Evolutionary conservation across 2,888 invertebrate species (phyloP).

Genomic region (Hypomecis punctinalis): DNA sequence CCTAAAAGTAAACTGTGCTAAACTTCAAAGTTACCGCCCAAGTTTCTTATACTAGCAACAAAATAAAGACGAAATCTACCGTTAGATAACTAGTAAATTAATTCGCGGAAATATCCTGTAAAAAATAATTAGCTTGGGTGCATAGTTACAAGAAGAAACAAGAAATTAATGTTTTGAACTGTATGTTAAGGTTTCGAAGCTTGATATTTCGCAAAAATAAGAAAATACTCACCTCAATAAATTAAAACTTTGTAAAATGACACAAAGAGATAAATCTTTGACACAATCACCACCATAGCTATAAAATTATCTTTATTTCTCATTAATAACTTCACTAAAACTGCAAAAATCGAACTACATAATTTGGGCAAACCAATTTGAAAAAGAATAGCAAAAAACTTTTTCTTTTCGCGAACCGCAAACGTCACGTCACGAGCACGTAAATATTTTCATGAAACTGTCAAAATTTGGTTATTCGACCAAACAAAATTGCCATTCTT

Average conservation of each 20-base stretch:
- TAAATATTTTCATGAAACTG: constrained; percentile 75
- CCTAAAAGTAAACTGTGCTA: no score
- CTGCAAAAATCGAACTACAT: not conserved
- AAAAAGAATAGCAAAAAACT: constrained; percentile 37
- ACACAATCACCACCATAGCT: constrained; percentile 9
- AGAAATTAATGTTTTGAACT: not conserved
- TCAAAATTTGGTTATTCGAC: constrained; percentile 69
- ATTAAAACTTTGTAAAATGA: constrained; percentile 9
- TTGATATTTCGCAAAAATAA: not conserved
- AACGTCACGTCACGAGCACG: constrained; percentile 57
- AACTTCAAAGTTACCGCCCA: not conserved
- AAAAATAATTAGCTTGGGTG: constrained; percentile 16
- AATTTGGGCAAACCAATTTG: constrained; percentile 11
- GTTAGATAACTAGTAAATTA: constrained; percentile 19
- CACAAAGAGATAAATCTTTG: constrained; percentile 9
- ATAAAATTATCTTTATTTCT: not conserved
- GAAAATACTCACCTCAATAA: constrained; percentile 18
- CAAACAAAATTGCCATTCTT: constrained; percentile 40
- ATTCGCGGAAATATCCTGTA: constrained; percentile 22
- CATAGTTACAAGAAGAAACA: not conserved
- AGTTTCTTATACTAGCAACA: constrained; percentile 9
- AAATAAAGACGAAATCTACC: constrained; percentile 10
- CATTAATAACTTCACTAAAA: not conserved
- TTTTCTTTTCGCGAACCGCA: constrained; percentile 32
- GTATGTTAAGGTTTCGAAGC: not conserved